Evolutionary conservation across 1,140 invertebrate species (phyloP).

Genomic region (Tribolium madens): DNA sequence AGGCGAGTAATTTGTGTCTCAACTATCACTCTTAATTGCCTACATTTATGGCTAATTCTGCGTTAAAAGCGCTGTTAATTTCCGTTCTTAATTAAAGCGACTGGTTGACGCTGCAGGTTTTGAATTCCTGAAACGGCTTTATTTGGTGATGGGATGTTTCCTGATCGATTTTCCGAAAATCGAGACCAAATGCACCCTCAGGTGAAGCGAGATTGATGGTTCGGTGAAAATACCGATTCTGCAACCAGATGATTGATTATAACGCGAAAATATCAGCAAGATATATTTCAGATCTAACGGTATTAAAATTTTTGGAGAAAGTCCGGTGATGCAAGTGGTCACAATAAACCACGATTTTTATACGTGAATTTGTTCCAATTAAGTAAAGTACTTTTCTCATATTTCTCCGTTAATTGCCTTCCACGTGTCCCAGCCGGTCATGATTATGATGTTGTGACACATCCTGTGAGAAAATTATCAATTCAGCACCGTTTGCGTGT

Average conservation of each 20-base stretch:
- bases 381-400: background rate
- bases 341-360: background rate
- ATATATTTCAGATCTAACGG: background rate
- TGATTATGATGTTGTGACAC: background rate
- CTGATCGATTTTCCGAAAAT: constrained; percentile 20
- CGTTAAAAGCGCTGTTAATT: constrained; percentile 10
- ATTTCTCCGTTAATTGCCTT: background rate
- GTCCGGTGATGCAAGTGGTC: background rate
- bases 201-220: background rate
- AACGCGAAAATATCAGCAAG: background rate
- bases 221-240: background rate
- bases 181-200: background rate
- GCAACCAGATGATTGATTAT: background rate
- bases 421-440: background rate
- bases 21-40: constrained; percentile 33
- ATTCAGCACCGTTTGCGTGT: background rate
- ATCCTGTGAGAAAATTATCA: background rate
- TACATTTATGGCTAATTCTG: constrained; percentile 41
- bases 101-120: constrained; percentile 15
- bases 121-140: constrained; percentile 4
- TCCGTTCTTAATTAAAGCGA: constrained; percentile 30
- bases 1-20: constrained; percentile 11
- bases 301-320: background rate
- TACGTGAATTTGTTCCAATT: too few relatives aligned
- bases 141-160: constrained; percentile 6